Percentiles rank a stretch among this genome's conserved stretches.
phyloP scores from a whole-genome alignment of 2,797 vertebrate species.

The Hippopotamyrus pictus region DNA sequence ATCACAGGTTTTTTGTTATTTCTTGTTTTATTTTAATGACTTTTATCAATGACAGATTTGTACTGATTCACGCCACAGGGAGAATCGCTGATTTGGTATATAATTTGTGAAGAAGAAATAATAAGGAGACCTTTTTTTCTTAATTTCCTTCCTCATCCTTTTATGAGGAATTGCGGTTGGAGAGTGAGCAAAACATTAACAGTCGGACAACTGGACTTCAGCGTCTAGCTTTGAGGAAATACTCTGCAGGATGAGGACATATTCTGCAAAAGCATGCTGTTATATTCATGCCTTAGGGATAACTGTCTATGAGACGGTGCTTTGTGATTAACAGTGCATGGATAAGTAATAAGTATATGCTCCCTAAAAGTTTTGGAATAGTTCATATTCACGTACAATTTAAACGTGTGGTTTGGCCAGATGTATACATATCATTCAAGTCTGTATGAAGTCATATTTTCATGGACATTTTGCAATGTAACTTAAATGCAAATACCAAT shows the following conservation, averaged over 20 bases:
- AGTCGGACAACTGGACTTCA: background rate
- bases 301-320: background rate
- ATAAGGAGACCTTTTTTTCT: background rate
- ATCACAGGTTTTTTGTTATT: background rate
- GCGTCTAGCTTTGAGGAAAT: background rate
- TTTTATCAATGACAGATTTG: background rate
- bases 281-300: background rate
- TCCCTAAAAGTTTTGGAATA: background rate
- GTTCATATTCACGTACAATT: background rate
- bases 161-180: background rate
- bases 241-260: background rate
- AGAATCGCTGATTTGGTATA: background rate
- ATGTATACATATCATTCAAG: background rate
- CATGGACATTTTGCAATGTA: background rate
- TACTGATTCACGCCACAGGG: background rate
- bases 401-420: background rate
- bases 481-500: background rate
- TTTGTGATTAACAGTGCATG: background rate
- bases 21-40: background rate
- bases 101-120: conserved; percentile 4
- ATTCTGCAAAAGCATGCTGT: background rate
- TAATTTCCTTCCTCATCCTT: background rate
- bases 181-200: background rate
- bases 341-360: background rate
- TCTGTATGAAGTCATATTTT: background rate